Base-by-base conservation (phyloP, 1,140 invertebrate genomes). In the Bombus haemorrhoidalis region DNA sequence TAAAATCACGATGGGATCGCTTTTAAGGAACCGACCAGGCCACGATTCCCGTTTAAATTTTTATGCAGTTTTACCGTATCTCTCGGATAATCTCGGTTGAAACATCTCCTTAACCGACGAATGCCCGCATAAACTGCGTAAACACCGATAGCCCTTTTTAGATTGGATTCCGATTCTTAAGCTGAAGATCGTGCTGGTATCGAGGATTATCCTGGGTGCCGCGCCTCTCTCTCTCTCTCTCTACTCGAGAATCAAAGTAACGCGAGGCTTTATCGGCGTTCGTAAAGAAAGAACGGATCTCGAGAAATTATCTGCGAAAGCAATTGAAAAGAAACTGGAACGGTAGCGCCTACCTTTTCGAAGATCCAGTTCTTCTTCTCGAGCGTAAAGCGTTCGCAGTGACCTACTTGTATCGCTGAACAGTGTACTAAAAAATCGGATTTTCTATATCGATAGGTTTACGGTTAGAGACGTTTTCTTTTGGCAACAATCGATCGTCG, bases 41-140 rank as follows among this genome's bases (percentile, higher is more conserved):
- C n/a, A n/a, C 62, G 62, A n/a, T 68, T 82, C 57, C 37, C 72
- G 88, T 87, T 90, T 90, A 90, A 76, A 84, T 90, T 90, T 90
- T 90, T 88, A 90, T 84, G 75, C 83, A 84, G 80, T 79, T 74
- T 88, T 72, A 71, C 64, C 76, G n/a, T n/a, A n/a, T n/a, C n/a
- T n/a, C n/a, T n/a, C n/a, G 83, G 77, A 90, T 90, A 88, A 90
- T 90, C 88, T 76, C 78, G 71, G 37, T 34, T 68, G 82, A 68
- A 82, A 59, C 72, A 41, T 59, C 77, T 34, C 75, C 59, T 87
- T 74, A 66, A 15, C 74, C 32, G 82, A 87, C 57, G 69, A 87
- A 90, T 59, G 75, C 82, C 72, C 74, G 79, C 66, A 78, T 87
- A 89, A 87, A 75, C 81, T 64, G 83, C 59, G 66, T 80, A 87